Evolutionary conservation across 1,140 invertebrate species (phyloP).

Genomic region (Leptoteleia sp.): DNA sequence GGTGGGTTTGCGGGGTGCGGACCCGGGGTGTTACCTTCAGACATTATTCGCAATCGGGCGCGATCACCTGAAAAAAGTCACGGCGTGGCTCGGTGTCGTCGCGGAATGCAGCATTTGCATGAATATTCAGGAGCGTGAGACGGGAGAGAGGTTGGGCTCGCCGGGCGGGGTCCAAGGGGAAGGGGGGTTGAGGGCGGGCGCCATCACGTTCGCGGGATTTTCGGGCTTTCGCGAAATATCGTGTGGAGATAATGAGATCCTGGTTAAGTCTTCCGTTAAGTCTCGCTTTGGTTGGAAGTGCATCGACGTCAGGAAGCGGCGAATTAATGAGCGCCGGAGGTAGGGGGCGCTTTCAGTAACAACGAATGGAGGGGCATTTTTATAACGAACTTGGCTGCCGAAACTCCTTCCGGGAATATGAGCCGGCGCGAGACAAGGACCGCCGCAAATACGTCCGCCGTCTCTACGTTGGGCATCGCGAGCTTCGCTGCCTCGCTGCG

Average conservation of each 20-base stretch:
- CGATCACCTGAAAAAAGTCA: constrained; percentile 40
- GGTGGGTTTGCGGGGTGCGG: not conserved
- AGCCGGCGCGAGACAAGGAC: constrained; percentile 36
- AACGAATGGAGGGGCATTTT: constrained; percentile 64
- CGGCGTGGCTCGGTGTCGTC: constrained; percentile 9
- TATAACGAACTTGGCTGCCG: constrained; percentile 67
- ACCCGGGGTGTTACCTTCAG: constrained; percentile 21
- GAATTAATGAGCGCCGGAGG: constrained; percentile 66
- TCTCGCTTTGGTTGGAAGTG: constrained; percentile 58
- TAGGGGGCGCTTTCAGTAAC: constrained; percentile 48
- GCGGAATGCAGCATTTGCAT: constrained; percentile 50
- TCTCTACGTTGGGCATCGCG: constrained; percentile 61
- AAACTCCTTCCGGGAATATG: constrained; percentile 64
- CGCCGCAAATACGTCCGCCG: constrained; percentile 56
- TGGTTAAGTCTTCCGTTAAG: constrained; percentile 67
- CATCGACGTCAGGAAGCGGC: constrained; percentile 62
- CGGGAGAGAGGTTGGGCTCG: constrained; percentile 27
- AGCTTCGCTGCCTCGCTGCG: constrained; percentile 58
- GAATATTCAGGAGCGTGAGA: constrained; percentile 60
- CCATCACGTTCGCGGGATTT: constrained; percentile 61
- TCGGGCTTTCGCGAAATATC: constrained; percentile 68
- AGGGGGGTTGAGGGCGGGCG: not conserved
- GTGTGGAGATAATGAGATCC: constrained; percentile 72
- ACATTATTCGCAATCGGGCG: constrained; percentile 49
- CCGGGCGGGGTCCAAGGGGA: constrained; percentile 14